Percentiles rank a stretch among this genome's conserved stretches.
Evolutionary conservation across 2,888 invertebrate genomes (phyloP).

Genomic region (Epicampocera succincta): DNA sequence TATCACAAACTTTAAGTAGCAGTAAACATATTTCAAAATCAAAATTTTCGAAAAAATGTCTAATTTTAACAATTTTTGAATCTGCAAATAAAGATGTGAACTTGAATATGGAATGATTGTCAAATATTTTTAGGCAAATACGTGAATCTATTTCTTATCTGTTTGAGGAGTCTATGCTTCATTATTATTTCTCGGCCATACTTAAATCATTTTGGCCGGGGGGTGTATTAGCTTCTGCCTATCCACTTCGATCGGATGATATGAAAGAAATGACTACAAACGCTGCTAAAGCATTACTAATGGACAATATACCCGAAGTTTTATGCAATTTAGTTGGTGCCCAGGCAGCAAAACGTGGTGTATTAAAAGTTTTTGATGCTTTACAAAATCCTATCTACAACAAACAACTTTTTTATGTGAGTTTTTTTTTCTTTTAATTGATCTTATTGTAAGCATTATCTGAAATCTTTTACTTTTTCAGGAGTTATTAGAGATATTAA

Average conservation of each 20-base stretch:
- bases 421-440: slow-evolving; percentile 77
- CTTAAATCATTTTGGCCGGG: slow-evolving; percentile 95
- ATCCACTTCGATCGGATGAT: slow-evolving; percentile 83
- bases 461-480: slow-evolving; percentile 79
- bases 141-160: slow-evolving; percentile 93
- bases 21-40: too few relatives aligned
- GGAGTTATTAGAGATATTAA: slow-evolving; percentile 87
- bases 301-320: slow-evolving; percentile 89
- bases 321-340: slow-evolving; percentile 92
- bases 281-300: slow-evolving; percentile 84
- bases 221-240: slow-evolving; percentile 85
- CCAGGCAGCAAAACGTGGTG: slow-evolving; percentile 91
- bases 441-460: background rate
- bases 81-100: background rate
- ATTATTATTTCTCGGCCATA: slow-evolving; percentile 91
- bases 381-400: slow-evolving; percentile 92
- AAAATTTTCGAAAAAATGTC: too few relatives aligned
- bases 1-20: too few relatives aligned
- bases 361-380: slow-evolving; percentile 92
- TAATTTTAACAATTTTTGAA: too few relatives aligned
- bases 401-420: slow-evolving; percentile 95
- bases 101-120: slow-evolving; percentile 52
- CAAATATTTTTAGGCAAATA: slow-evolving; percentile 86
- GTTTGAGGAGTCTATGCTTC: slow-evolving; percentile 94
- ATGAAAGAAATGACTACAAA: slow-evolving; percentile 87